These are phyloP conservation scores for Myzus persicae DNA, from an alignment of 1,140 invertebrate genomes.

Conservation along the genomic window DNA sequence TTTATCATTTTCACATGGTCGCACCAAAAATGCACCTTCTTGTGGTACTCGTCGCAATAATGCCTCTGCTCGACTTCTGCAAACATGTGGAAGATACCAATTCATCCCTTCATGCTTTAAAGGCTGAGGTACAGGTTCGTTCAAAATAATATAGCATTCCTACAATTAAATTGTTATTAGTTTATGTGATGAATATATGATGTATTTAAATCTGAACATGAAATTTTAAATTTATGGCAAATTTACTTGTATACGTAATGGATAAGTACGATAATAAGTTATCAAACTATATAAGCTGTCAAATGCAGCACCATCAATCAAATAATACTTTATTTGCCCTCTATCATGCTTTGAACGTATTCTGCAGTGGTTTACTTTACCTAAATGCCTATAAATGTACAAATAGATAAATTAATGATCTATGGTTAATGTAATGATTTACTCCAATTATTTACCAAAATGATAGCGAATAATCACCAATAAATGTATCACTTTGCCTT, in stretches of 20 bases:
- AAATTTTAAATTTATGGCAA: background rate
- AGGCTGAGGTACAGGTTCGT: conserved; percentile 92
- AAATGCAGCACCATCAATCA: conserved; percentile 89
- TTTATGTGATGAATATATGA: background rate
- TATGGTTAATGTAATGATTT: conserved; percentile 16
- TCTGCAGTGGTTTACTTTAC: conserved; percentile 90
- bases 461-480: conserved; percentile 94
- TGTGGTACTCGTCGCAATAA: conserved; percentile 80
- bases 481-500: conserved; percentile 93
- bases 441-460: conserved; percentile 73
- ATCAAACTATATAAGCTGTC: conserved; percentile 93
- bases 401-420: background rate
- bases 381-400: conserved; percentile 74
- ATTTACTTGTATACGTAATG: conserved; percentile 78
- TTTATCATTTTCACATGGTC: conserved; percentile 84
- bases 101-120: conserved; percentile 93
- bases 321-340: conserved; percentile 88
- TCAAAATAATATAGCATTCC: conserved; percentile 87
- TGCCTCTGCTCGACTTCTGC: conserved; percentile 84
- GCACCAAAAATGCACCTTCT: conserved; percentile 92
- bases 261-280: conserved; percentile 86
- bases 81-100: conserved; percentile 89
- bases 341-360: conserved; percentile 90
- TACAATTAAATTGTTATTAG: conserved; percentile 63
- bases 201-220: background rate